These are phyloP conservation scores for Promerops cafer DNA, from an alignment of 2,113 vertebrate genomes.

Conservation along the genomic window DNA sequence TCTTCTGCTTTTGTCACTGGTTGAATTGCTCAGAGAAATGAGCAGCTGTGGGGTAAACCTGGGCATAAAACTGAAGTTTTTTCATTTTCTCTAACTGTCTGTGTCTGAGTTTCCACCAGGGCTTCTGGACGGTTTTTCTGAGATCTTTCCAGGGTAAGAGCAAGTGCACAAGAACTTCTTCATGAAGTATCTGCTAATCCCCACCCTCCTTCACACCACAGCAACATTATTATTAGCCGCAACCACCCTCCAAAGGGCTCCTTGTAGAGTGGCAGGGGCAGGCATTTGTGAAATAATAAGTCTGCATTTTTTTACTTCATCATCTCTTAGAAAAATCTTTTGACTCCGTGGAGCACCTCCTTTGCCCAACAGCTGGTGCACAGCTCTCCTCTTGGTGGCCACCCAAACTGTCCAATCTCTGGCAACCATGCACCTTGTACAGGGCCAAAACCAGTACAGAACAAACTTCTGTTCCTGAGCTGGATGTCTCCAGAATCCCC, in stretches of 20 bases:
- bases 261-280: not conserved
- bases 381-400: not conserved
- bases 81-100: not conserved
- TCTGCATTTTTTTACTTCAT: not conserved
- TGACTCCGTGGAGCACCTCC: not conserved
- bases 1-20: not conserved
- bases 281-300: not conserved
- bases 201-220: not conserved
- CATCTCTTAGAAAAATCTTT: not conserved
- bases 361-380: not conserved
- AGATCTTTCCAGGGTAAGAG: not conserved
- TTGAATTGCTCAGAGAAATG: not conserved
- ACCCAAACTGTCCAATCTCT: not conserved
- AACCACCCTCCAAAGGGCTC: not conserved
- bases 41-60: not conserved
- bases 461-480: not conserved
- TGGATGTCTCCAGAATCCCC: not conserved
- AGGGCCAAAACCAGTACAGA: not conserved
- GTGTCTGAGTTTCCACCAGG: fast-evolving
- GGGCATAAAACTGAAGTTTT: not conserved
- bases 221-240: not conserved
- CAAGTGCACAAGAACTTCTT: not conserved
- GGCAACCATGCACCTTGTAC: not conserved
- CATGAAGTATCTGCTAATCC: not conserved
- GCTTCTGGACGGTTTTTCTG: not conserved